Base-by-base conservation (phyloP, 2,797 vertebrate genomes). In the Amblyopsis hoosieri region DNA sequence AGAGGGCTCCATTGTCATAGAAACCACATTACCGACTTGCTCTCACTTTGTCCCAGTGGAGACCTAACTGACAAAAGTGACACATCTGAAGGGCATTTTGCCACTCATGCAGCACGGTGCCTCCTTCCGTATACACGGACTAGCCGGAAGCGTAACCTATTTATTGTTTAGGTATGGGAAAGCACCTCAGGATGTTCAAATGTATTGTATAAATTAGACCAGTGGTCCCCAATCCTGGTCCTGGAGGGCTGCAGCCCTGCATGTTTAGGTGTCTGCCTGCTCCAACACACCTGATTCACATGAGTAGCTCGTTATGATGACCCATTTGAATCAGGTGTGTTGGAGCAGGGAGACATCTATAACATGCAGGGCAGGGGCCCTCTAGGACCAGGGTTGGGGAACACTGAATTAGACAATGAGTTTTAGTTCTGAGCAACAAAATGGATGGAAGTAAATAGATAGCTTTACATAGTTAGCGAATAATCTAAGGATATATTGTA, bases 401-500 rank as follows among this genome's bases (percentile, higher is more conserved):
- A 4, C 23, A 29, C 23, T 29, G 72, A 81, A 73, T 62, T 74
- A 72, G 64, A 47, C 60, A 45, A n/a, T 57, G 52, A 63, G 66
- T 55, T 78, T 66, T 75, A 75, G 58, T 72, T 52, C 23, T 68
- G 47, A 54, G 47, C 62, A 48, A 57, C 62, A 52, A 62, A 61
- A 65, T 50, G 31, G 70, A 64, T 51, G 31, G 42, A 37, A 77
- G 69, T 9, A 60, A 66, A 72, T 80, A 75, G 64, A 79, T 74
- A 86, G 89, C 82, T 89, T 91, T 89, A 87, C 86, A 79, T 82
- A 76, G 62, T 84, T 76, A 49, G 71, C 56, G 65, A 75, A 56
- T 69, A 66, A 46, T 31, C 71, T 65, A 50, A 80, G 69, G 64
- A 74, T 65, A 68, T 42, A 42, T 42, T 53, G 57, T 71, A 64